Evolutionary conservation across 2,113 vertebrate species (phyloP).

Genomic region (Bos javanicus): DNA sequence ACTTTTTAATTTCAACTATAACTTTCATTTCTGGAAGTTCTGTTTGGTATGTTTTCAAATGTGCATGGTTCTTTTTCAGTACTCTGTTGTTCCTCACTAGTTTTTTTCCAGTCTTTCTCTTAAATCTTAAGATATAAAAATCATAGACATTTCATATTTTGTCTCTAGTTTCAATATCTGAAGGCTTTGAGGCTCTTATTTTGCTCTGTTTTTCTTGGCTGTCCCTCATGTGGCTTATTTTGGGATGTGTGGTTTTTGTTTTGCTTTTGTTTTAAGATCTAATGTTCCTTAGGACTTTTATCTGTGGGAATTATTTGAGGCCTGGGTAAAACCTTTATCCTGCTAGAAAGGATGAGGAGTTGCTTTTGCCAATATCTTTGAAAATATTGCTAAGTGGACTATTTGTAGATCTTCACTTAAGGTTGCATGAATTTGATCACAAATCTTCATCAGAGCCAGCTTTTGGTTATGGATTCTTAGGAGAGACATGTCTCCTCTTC

Average conservation of each 20-base stretch:
- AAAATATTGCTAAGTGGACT: neutral
- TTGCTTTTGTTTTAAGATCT: neutral
- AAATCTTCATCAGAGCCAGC: neutral
- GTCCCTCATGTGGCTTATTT: neutral
- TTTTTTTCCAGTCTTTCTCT: constrained; percentile 2
- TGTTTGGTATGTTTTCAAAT: neutral
- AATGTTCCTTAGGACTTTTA: neutral
- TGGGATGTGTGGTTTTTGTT: neutral
- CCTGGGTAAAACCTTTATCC: neutral
- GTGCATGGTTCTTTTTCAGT: neutral
- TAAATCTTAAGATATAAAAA: neutral
- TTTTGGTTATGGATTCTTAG: neutral
- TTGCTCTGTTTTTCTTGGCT: neutral
- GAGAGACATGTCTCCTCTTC: neutral
- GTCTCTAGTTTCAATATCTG: neutral
- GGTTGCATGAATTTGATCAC: neutral
- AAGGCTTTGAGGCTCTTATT: neutral
- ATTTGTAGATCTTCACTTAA: neutral
- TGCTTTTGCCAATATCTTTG: neutral
- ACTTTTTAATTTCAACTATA: neutral
- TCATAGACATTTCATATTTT: neutral
- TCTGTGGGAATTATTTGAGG: neutral
- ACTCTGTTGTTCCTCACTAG: neutral
- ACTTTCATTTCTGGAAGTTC: neutral
- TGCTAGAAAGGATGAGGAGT: neutral